Conservation (phyloP, 2,888 invertebrate genomes). For the Chymomyza fuscimana region DNA sequence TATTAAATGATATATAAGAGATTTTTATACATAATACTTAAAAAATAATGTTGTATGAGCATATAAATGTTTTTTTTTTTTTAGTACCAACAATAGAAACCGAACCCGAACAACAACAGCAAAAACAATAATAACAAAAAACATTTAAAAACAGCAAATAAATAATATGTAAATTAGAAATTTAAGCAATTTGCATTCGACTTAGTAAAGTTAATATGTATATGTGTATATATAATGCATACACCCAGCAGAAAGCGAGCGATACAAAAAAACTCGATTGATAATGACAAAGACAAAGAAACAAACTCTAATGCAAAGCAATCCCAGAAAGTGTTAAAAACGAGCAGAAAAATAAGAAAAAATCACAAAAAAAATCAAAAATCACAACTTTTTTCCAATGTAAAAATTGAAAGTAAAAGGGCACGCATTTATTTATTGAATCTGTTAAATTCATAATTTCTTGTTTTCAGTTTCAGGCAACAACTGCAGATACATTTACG, state of each 20-base stretch:
- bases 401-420: neutral
- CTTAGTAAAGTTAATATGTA: neutral
- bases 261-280: neutral
- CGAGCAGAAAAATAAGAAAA: neutral
- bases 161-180: neutral
- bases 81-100: neutral
- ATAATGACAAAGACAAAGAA: neutral
- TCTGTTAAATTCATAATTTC: neutral
- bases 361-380: neutral
- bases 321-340: neutral
- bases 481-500: no score
- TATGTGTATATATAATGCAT: neutral
- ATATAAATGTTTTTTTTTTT: neutral
- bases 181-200: constrained; percentile 6
- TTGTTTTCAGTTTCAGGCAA: neutral
- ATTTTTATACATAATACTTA: neutral
- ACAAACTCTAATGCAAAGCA: neutral
- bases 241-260: neutral
- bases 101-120: neutral
- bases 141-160: neutral
- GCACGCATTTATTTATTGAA: neutral
- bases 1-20: neutral
- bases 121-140: neutral
- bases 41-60: neutral
- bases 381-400: neutral